Evolutionary conservation across 2,113 vertebrate genomes (phyloP).

Genomic region (Neogale vison): DNA sequence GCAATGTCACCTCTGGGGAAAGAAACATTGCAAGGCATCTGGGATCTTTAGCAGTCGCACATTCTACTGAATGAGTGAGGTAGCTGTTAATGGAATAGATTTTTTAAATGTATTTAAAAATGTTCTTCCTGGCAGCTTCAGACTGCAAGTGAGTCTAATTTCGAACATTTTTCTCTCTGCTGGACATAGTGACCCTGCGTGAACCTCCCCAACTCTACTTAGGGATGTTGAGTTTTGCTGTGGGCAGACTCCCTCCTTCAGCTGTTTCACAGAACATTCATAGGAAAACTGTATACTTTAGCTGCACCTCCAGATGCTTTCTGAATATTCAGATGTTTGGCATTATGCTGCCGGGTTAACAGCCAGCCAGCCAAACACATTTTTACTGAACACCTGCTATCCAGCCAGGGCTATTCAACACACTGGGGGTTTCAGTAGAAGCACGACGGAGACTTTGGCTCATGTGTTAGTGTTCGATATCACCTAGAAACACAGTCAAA

Average conservation of each 20-base stretch:
- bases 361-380: neutral
- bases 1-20: neutral
- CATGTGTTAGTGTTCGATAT: neutral
- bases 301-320: neutral
- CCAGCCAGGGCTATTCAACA: neutral
- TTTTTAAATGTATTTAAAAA: neutral
- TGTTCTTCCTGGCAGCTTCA: neutral
- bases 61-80: neutral
- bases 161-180: neutral
- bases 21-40: neutral
- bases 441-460: neutral
- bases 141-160: neutral
- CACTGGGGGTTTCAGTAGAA: neutral
- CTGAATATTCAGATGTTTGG: neutral
- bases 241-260: neutral
- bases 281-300: neutral
- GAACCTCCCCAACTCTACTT: neutral
- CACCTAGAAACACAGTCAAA: neutral
- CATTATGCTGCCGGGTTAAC: neutral
- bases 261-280: neutral
- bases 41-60: neutral
- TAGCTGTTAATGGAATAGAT: neutral
- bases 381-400: neutral
- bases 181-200: neutral
- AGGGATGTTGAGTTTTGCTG: neutral